These are phyloP conservation scores for Hippocampus kuda DNA, from an alignment of 2,797 vertebrate species.

Conservation along the genomic window DNA sequence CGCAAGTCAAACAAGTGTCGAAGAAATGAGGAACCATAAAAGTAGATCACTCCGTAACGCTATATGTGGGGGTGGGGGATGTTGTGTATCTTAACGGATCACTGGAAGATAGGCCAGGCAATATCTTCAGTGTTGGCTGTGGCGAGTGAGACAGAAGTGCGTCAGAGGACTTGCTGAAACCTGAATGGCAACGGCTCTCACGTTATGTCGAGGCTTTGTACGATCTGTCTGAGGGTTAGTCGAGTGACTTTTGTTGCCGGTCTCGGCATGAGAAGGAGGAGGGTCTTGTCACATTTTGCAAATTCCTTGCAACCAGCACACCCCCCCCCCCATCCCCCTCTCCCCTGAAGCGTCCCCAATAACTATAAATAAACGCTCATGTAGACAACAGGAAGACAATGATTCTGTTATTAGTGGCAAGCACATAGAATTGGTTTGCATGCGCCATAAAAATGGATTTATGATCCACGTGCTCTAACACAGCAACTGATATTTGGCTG, in stretches of 20 bases:
- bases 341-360: not conserved
- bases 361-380: slow-evolving; percentile 62
- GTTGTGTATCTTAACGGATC: slow-evolving; percentile 29
- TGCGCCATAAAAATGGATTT: not conserved
- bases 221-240: slow-evolving; percentile 20
- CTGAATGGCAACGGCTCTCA: slow-evolving; percentile 40
- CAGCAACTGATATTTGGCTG: not conserved
- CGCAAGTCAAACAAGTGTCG: slow-evolving; percentile 10
- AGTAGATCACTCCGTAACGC: not conserved
- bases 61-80: slow-evolving; percentile 33
- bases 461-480: not conserved
- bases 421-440: slow-evolving; percentile 18
- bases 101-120: slow-evolving; percentile 22
- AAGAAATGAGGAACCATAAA: slow-evolving; percentile 23
- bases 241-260: slow-evolving; percentile 34
- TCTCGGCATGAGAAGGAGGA: slow-evolving; percentile 46
- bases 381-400: slow-evolving; percentile 18
- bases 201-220: slow-evolving; percentile 36
- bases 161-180: slow-evolving; percentile 57
- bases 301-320: slow-evolving; percentile 46
- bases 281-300: slow-evolving; percentile 43
- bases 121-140: slow-evolving; percentile 30
- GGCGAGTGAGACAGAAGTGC: slow-evolving; percentile 32
- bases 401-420: slow-evolving; percentile 17
- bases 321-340: not conserved